Evolutionary conservation across 2,113 vertebrate species (phyloP).

Genomic region (Epinephelus moara): DNA sequence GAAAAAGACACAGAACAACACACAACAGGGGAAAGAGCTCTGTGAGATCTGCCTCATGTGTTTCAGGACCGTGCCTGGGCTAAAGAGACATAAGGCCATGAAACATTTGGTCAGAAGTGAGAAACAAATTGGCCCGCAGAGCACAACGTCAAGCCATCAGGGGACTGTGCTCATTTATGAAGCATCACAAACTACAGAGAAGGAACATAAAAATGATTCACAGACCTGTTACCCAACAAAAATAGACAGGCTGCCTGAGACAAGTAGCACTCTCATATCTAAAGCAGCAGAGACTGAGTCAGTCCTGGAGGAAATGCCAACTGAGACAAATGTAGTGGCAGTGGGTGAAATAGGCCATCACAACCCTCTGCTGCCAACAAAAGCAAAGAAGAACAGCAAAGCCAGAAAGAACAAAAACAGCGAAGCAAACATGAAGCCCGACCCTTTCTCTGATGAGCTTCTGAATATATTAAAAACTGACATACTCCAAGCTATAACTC

Average conservation of each 20-base stretch:
- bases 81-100: constrained; percentile 94
- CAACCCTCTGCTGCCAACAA: constrained; percentile 57
- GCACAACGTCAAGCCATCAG: constrained; percentile 65
- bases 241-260: constrained; percentile 68
- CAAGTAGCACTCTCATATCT: constrained; percentile 56
- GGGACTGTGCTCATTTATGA: constrained; percentile 68
- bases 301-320: constrained; percentile 65
- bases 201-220: constrained; percentile 78
- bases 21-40: constrained; percentile 80
- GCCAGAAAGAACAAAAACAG: constrained; percentile 76
- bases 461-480: constrained; percentile 83
- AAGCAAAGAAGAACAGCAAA: constrained; percentile 79
- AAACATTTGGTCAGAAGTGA: constrained; percentile 87
- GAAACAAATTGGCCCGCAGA: constrained; percentile 59
- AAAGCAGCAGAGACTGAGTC: constrained; percentile 68
- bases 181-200: constrained; percentile 67
- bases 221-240: constrained; percentile 60
- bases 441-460: constrained; percentile 73
- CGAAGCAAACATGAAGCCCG: constrained; percentile 55
- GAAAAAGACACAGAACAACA: constrained; percentile 70
- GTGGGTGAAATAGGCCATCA: constrained; percentile 62
- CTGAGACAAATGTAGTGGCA: constrained; percentile 56
- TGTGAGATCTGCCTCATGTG: constrained; percentile 92
- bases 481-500: constrained; percentile 76
- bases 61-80: constrained; percentile 91